Percentiles rank a stretch among this genome's conserved stretches.
Conservation (phyloP, 2,113 vertebrate genomes). For the Hippocampus comes region DNA sequence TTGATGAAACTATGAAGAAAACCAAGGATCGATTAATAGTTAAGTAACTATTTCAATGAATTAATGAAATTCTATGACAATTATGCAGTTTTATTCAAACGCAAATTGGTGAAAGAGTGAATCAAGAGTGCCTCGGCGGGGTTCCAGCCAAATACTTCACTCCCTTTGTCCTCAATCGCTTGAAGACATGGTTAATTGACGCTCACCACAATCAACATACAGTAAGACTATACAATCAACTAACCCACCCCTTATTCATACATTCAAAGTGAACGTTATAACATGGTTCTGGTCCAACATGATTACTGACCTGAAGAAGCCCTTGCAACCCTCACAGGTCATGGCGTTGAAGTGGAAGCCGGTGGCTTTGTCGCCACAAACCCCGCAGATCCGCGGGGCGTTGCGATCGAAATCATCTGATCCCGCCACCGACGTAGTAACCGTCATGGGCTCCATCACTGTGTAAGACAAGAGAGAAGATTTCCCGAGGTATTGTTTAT, state of each 20-base stretch:
- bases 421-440: constrained; percentile 79
- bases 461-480: constrained; percentile 1
- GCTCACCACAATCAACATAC: background rate
- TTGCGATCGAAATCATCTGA: constrained; percentile 81
- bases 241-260: background rate
- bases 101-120: background rate
- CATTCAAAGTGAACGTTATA: background rate
- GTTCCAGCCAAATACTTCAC: background rate
- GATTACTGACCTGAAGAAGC: constrained; percentile 86
- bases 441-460: constrained; percentile 80
- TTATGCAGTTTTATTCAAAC: background rate
- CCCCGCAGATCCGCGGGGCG: constrained; percentile 85
- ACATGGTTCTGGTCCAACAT: background rate
- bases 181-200: background rate
- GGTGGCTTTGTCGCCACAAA: constrained; percentile 91
- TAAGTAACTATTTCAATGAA: background rate
- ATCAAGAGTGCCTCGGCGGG: background rate
- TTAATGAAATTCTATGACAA: background rate
- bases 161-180: background rate
- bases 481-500: background rate
- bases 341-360: constrained; percentile 98
- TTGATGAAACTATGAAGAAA: background rate
- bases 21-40: background rate
- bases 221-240: background rate
- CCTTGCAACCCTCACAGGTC: constrained; percentile 98